Evolutionary conservation across 2,797 vertebrate genomes (phyloP).

Genomic region (Ctenosaura bakeri): DNA sequence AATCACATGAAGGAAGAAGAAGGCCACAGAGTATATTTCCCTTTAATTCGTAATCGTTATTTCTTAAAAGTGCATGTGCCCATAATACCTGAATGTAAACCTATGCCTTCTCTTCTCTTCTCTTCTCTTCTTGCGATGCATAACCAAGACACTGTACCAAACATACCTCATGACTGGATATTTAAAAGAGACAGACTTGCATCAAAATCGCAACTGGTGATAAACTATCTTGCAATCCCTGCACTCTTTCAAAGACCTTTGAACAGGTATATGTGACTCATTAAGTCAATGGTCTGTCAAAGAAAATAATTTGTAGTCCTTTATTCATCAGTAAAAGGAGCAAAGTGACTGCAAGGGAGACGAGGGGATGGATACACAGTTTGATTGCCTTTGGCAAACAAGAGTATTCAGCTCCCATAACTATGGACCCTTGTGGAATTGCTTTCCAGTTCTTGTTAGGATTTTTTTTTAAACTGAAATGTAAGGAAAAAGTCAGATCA

Average conservation of each 20-base stretch:
- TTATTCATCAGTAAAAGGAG: not conserved
- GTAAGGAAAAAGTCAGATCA: not conserved
- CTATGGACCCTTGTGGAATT: not conserved
- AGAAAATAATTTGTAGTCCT: not conserved
- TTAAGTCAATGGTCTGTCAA: not conserved
- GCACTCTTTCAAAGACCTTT: not conserved
- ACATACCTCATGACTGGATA: not conserved
- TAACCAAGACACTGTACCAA: not conserved
- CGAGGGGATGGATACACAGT: not conserved
- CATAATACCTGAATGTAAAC: not conserved
- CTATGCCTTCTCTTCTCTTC: too few relatives aligned
- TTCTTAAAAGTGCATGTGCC: too few relatives aligned
- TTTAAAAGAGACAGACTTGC: not conserved
- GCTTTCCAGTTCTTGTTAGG: not conserved
- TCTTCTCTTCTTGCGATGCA: not conserved
- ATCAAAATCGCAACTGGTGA: not conserved
- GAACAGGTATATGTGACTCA: not conserved
- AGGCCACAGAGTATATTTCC: too few relatives aligned
- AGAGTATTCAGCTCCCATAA: not conserved
- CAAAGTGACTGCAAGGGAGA: not conserved
- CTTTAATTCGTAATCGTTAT: not conserved
- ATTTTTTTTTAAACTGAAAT: not conserved
- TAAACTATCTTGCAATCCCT: not conserved
- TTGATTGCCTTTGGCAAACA: not conserved
- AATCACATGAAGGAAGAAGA: not conserved